A percentile compares a stretch with the other conserved stretches of the same genome.
phyloP scores from a whole-genome alignment of 2,113 vertebrate genomes.

The Acanthochromis polyacanthus region DNA sequence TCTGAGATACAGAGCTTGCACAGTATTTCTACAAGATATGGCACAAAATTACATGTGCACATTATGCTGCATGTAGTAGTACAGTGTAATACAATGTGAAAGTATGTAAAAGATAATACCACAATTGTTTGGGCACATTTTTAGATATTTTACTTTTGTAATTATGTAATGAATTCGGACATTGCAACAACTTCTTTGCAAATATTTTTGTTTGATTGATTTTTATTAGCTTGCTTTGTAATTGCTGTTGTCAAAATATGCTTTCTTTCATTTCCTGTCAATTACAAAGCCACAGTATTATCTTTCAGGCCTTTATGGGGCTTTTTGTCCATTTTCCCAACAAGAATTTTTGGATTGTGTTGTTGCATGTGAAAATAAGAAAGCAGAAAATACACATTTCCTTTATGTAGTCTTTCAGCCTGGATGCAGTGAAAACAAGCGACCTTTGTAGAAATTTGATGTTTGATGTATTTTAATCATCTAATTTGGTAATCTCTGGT shows the following conservation, averaged over 20 bases:
- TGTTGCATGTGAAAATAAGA: neutral
- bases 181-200: neutral
- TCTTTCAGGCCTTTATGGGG: neutral
- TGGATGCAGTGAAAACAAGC: constrained; percentile 49
- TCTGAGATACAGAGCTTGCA: neutral
- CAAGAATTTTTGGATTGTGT: neutral
- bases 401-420: neutral
- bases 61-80: neutral
- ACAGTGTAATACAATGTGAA: neutral
- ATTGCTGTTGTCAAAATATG: neutral
- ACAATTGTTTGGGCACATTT: neutral
- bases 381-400: neutral
- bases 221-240: neutral
- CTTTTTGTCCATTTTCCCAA: no score
- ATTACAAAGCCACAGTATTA: neutral
- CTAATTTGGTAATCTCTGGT: neutral
- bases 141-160: neutral
- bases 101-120: neutral
- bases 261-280: neutral
- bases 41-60: neutral
- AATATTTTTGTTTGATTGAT: neutral
- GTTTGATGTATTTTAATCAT: no score
- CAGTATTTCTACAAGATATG: neutral
- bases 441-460: constrained; percentile 34
- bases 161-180: neutral